These are phyloP conservation scores for Agrypnia vestita DNA, from an alignment of 1,140 invertebrate species.

Conservation along the genomic window DNA sequence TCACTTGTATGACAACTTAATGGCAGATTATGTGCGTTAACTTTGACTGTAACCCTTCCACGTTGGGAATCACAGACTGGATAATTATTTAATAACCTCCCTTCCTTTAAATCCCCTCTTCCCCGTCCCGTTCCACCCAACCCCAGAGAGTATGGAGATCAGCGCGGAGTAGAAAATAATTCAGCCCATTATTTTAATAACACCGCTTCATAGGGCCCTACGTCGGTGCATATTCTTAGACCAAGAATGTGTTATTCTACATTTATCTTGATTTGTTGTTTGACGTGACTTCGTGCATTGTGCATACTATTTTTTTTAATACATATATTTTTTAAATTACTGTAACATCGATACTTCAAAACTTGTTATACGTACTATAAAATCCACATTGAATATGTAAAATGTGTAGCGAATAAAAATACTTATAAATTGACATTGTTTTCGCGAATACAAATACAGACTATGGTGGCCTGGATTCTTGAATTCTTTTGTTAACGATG, in stretches of 20 bases:
- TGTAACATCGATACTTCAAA: background rate
- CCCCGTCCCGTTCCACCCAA: background rate
- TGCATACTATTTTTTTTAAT: too few relatives aligned
- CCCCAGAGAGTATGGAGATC: background rate
- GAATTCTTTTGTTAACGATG: too few relatives aligned
- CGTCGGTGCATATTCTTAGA: background rate
- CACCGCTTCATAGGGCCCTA: slow-evolving; percentile 9
- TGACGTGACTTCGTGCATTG: too few relatives aligned
- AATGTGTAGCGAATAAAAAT: too few relatives aligned
- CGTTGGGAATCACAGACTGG: slow-evolving; percentile 56
- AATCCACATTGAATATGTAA: too few relatives aligned
- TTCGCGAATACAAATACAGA: too few relatives aligned
- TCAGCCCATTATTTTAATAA: slow-evolving; percentile 58
- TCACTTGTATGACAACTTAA: slow-evolving; percentile 54
- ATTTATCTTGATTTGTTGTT: too few relatives aligned
- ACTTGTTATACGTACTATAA: too few relatives aligned
- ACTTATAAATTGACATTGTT: too few relatives aligned
- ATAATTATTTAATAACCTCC: slow-evolving; percentile 61
- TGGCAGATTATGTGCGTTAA: slow-evolving; percentile 51
- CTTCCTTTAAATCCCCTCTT: slow-evolving; percentile 39
- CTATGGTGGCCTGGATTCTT: too few relatives aligned
- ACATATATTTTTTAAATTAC: too few relatives aligned
- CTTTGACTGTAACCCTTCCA: slow-evolving; percentile 54
- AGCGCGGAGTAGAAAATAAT: slow-evolving; percentile 38
- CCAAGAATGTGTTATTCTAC: slow-evolving; percentile 1